Conservation (phyloP, 2,888 invertebrate species). For the Agrotis puta region DNA sequence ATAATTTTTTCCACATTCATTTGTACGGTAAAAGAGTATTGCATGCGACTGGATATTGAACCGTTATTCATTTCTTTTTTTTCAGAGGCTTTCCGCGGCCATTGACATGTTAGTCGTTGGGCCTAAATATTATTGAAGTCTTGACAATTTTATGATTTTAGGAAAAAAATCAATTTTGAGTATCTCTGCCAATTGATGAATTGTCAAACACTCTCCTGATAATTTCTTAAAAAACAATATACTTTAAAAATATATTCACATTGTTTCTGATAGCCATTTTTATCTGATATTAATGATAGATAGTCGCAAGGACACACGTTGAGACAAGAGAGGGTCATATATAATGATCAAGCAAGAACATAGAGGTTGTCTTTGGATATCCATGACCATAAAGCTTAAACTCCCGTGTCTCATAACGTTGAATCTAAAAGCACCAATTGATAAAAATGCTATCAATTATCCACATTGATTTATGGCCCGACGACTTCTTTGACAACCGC, state of each 20-base stretch:
- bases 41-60: conserved; percentile 24
- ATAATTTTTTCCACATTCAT: conserved; percentile 11
- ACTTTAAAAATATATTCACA: not conserved
- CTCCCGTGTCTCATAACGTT: not conserved
- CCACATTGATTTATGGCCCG: not conserved
- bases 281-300: no score
- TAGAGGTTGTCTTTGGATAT: not conserved
- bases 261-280: no score
- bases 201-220: not conserved
- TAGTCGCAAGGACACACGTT: no score
- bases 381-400: conserved; percentile 2
- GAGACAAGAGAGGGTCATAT: not conserved
- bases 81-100: conserved; percentile 1
- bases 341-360: not conserved
- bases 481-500: not conserved
- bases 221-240: no score
- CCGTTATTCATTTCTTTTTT: not conserved
- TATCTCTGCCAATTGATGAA: not conserved
- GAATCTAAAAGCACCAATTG: not conserved
- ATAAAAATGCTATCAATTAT: not conserved
- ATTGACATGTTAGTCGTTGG: conserved; percentile 2
- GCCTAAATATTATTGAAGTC: not conserved
- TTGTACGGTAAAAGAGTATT: conserved; percentile 14
- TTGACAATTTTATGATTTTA: not conserved
- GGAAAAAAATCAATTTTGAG: not conserved